These are phyloP conservation scores for Trematomus bernacchii DNA, from an alignment of 2,797 vertebrate genomes.

Conservation along the genomic window DNA sequence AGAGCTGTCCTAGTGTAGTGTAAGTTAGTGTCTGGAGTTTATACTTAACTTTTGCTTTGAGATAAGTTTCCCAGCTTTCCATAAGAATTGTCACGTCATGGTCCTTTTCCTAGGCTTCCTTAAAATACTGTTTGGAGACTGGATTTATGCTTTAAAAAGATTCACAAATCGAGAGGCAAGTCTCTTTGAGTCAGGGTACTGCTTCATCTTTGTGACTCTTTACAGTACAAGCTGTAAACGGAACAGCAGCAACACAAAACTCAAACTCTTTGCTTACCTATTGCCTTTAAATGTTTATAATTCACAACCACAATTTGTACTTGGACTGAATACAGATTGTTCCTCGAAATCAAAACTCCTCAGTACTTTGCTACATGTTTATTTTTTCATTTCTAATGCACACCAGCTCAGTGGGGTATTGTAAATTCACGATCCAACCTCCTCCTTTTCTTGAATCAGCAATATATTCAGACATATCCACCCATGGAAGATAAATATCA, in stretches of 20 bases:
- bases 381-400: constrained; percentile 18
- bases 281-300: constrained; percentile 8
- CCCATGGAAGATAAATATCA: constrained; percentile 1
- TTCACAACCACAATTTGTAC: not conserved
- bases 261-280: not conserved
- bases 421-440: constrained; percentile 14
- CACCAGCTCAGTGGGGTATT: constrained; percentile 8
- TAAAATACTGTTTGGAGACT: too few relatives aligned
- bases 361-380: not conserved
- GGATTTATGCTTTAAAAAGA: too few relatives aligned
- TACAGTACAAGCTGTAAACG: not conserved
- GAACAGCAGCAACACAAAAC: constrained; percentile 10
- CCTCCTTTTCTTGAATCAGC: constrained; percentile 16
- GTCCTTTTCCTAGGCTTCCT: too few relatives aligned
- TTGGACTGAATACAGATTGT: not conserved
- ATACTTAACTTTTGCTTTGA: too few relatives aligned
- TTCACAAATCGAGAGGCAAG: too few relatives aligned
- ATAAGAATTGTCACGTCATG: too few relatives aligned
- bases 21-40: too few relatives aligned
- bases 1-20: too few relatives aligned
- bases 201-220: too few relatives aligned
- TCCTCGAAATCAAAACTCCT: accelerated
- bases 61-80: too few relatives aligned
- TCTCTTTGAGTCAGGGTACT: too few relatives aligned
- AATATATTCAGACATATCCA: constrained; percentile 17